Evolutionary conservation across 2,888 invertebrate species (phyloP), one percentile per base, ranked within the genome.

Genomic region (Cynaeus angustus): DNA sequence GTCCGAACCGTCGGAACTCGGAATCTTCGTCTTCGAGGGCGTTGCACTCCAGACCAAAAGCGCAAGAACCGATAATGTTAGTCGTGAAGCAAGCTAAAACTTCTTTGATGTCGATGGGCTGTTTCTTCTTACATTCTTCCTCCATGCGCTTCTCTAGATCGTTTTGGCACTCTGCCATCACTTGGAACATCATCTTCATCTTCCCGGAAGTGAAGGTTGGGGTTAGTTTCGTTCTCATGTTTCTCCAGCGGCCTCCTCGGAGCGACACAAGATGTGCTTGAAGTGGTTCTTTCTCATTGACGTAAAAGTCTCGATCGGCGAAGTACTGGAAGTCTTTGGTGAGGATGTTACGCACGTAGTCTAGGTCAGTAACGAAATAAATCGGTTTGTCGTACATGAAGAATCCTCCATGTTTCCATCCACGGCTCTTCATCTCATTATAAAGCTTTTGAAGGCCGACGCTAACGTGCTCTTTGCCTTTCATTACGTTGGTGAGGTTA

Each of bases 191-290:
- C 0, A 82, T 85, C 79, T 89, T 91, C 62, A 91, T 82, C 79
- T 90, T 91, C 1, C 89, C 89, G 0, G 90, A 86, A 0, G 91
- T 87, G 75, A 91, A 92, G 0, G 88, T 86, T 0, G 91, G 89
- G 0, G 90, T 87, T 76, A 91, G 81, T 73, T 90, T 90, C 0
- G 85, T 72, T n/a, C 91, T 85, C 21, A 91, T 79, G 16, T 12
- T 41, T 41, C 12, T 41, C 41, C 41, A 41, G 8, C 37, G 37
- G 7, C 83, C 85, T 74, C 87, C 16, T 45, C 21, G 21, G 4
- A 21, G 21, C 4, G 21, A 21, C 28, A 74, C 68, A 0, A 91
- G 78, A 41, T 62, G 50, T 5, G 50, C 62, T 0, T 88, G 86
- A 21, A 90, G 72, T 0, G 88, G 89, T 80, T 91, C 89, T 9